These are phyloP conservation scores for Tetragnatha versicolor DNA, from an alignment of 1,140 invertebrate genomes.

Conservation along the genomic window DNA sequence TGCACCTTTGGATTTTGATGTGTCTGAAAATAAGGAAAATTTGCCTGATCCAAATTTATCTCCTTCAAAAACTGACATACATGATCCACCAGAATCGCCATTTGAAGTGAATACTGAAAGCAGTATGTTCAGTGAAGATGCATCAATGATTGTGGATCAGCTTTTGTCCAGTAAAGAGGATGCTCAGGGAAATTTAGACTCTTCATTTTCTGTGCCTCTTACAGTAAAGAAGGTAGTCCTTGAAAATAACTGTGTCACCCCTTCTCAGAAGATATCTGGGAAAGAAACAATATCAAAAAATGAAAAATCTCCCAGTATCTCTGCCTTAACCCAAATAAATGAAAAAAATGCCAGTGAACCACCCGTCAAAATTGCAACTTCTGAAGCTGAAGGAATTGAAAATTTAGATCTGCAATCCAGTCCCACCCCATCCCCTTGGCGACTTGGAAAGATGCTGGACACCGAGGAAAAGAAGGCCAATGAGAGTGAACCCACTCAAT, in stretches of 20 bases:
- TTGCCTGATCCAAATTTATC: too few relatives aligned
- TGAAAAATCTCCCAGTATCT: too few relatives aligned
- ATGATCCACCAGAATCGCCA: not conserved
- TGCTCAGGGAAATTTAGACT: not conserved
- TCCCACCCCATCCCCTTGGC: too few relatives aligned
- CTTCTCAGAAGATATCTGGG: not conserved
- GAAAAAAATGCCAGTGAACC: too few relatives aligned
- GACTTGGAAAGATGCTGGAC: too few relatives aligned
- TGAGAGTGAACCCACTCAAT: slow-evolving; percentile 14
- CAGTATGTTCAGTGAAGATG: slow-evolving; percentile 19
- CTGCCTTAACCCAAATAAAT: too few relatives aligned
- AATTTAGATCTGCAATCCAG: too few relatives aligned
- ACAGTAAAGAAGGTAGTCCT: slow-evolving; percentile 26
- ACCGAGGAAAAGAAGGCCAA: too few relatives aligned
- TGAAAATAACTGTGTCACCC: not conserved
- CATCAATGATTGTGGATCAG: slow-evolving; percentile 12
- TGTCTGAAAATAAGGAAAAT: too few relatives aligned
- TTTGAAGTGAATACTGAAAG: too few relatives aligned
- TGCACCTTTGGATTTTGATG: not conserved
- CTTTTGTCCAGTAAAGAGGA: not conserved
- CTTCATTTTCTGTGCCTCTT: slow-evolving; percentile 4
- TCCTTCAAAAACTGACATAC: not conserved
- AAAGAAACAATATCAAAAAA: not conserved
- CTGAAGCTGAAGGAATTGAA: too few relatives aligned
- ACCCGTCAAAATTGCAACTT: too few relatives aligned